Percentiles rank a stretch among this genome's conserved stretches.
Conservation (phyloP, 2,113 vertebrate genomes). For the Elephantulus edwardii region DNA sequence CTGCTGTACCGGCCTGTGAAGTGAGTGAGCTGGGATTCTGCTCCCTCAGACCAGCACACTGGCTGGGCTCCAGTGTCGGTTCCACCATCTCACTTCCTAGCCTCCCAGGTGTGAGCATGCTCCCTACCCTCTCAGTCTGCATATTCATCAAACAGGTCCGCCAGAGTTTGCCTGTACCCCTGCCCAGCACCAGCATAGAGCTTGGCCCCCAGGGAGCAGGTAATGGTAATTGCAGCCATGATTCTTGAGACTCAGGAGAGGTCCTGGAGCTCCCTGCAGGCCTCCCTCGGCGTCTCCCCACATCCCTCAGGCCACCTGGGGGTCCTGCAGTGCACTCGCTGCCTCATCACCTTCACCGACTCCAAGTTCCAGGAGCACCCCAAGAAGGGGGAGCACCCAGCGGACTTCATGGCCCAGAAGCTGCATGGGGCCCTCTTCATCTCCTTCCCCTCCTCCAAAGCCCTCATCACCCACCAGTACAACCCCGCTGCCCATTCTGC, state of each 20-base stretch:
- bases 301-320: slow-evolving; percentile 55
- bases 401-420: slow-evolving; percentile 73
- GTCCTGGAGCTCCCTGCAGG: slow-evolving; percentile 15
- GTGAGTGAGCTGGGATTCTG: neutral
- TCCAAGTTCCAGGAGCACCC: slow-evolving; percentile 76
- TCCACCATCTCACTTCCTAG: neutral
- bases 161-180: neutral
- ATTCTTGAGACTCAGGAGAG: slow-evolving; percentile 30
- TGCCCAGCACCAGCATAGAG: neutral
- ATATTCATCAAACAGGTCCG: neutral
- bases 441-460: slow-evolving; percentile 88
- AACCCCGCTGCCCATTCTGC: slow-evolving; percentile 84
- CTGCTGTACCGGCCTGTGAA: neutral
- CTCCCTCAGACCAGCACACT: neutral
- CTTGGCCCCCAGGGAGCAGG: neutral
- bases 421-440: slow-evolving; percentile 67
- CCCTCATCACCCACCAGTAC: slow-evolving; percentile 87
- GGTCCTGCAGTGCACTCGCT: slow-evolving; percentile 67
- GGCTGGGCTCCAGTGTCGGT: neutral
- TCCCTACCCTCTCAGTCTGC: neutral
- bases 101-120: neutral
- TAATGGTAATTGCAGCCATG: neutral
- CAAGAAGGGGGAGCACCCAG: slow-evolving; percentile 71
- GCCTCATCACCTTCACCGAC: slow-evolving; percentile 74
- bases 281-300: slow-evolving; percentile 15